Evolutionary conservation across 1,140 invertebrate genomes (phyloP).

Genomic region (Drosophila melanica): DNA sequence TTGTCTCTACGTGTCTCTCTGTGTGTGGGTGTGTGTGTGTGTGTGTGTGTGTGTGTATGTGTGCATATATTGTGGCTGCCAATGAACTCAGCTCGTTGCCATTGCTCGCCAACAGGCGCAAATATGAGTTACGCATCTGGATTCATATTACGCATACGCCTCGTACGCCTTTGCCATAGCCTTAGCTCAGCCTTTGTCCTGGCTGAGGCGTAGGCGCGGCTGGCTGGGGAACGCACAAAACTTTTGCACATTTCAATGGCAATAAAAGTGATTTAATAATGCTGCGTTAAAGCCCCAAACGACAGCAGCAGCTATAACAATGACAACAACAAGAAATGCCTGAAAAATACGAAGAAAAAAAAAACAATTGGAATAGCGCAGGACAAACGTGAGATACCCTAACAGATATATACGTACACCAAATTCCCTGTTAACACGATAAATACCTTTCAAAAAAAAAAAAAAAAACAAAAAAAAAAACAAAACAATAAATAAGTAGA

Average conservation of each 20-base stretch:
- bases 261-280: slow-evolving; percentile 83
- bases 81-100: slow-evolving; percentile 38
- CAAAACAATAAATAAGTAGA: too few relatives aligned
- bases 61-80: slow-evolving; percentile 3
- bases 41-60: slow-evolving; percentile 2
- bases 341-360: slow-evolving; percentile 15
- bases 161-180: slow-evolving; percentile 10
- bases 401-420: too few relatives aligned
- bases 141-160: slow-evolving; percentile 74
- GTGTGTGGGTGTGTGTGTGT: background rate
- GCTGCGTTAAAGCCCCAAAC: slow-evolving; percentile 55
- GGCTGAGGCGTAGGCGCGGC: background rate
- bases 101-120: slow-evolving; percentile 31
- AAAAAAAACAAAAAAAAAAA: too few relatives aligned
- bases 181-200: background rate
- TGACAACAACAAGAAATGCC: slow-evolving; percentile 17
- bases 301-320: slow-evolving; percentile 40
- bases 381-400: too few relatives aligned
- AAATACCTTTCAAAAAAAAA: too few relatives aligned
- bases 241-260: slow-evolving; percentile 79
- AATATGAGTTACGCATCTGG: slow-evolving; percentile 60
- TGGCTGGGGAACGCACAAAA: slow-evolving; percentile 27
- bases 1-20: slow-evolving; percentile 34
- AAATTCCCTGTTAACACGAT: too few relatives aligned
- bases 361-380: background rate